phyloP scores from a whole-genome alignment of 2,888 invertebrate genomes.

The Volucella inflata region DNA sequence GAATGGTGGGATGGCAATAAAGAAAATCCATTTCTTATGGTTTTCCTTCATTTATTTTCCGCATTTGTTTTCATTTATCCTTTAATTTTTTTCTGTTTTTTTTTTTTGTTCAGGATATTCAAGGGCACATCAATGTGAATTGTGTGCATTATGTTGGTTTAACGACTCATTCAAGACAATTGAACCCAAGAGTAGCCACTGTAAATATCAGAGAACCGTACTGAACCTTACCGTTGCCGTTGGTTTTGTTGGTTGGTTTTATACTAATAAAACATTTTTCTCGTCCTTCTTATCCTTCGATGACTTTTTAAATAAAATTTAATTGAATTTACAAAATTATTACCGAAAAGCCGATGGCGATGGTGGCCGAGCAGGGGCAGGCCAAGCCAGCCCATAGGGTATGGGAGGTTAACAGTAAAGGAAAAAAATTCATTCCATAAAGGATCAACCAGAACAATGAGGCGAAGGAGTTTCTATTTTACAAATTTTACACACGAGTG shows the following conservation, averaged over 20 bases:
- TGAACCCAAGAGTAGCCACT: conserved; percentile 39
- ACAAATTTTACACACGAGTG: conserved; percentile 75
- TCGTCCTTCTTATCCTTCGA: conserved; percentile 55
- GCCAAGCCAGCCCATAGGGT: neutral
- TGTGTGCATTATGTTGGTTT: conserved; percentile 45
- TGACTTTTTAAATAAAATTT: conserved; percentile 75
- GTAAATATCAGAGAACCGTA: conserved; percentile 20
- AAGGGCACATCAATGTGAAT: conserved; percentile 2
- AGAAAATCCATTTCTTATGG: conserved; percentile 35
- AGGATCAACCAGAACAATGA: conserved; percentile 71
- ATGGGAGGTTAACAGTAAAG: neutral
- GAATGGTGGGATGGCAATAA: neutral
- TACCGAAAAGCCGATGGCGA: conserved; percentile 17
- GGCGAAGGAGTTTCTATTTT: conserved; percentile 75
- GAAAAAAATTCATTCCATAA: conserved; percentile 45
- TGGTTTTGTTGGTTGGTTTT: neutral
- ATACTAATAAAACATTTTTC: conserved; percentile 66
- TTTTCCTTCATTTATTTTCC: conserved; percentile 16
- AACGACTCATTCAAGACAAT: conserved; percentile 60
- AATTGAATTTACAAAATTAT: conserved; percentile 74
- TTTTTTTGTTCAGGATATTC: neutral
- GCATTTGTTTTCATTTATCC: neutral
- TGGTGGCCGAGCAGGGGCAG: no score
- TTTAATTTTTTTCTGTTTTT: neutral
- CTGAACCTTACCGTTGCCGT: neutral